These are phyloP conservation scores for Achroia grisella DNA, from an alignment of 1,140 invertebrate genomes.

Conservation along the genomic window DNA sequence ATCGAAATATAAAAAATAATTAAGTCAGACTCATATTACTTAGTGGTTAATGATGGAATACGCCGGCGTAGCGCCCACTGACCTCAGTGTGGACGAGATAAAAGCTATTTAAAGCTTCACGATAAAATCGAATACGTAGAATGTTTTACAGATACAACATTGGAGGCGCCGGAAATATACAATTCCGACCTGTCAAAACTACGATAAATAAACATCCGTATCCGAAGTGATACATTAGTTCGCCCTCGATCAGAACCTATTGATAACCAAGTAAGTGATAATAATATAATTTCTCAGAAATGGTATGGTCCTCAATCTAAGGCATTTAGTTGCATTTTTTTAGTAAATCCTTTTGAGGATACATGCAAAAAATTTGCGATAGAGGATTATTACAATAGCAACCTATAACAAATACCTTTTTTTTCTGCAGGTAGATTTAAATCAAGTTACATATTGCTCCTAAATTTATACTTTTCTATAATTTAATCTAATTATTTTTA, in stretches of 20 bases:
- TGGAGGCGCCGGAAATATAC: conserved; percentile 52
- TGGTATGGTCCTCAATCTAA: no score
- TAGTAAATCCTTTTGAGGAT: no score
- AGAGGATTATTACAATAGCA: no score
- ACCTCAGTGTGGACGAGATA: conserved; percentile 64
- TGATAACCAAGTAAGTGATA: not conserved
- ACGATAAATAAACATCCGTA: conserved; percentile 20
- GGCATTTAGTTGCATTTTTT: no score
- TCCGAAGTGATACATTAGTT: conserved; percentile 1
- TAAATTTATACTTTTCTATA: no score
- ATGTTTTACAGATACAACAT: conserved; percentile 54
- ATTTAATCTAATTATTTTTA: no score
- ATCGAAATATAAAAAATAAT: no score
- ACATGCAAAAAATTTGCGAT: no score
- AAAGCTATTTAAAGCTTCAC: conserved; percentile 60
- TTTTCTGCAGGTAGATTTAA: no score
- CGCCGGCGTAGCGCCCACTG: conserved; percentile 55
- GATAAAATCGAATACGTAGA: conserved; percentile 63
- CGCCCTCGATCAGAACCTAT: not conserved
- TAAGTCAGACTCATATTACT: no score
- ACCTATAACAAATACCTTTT: no score
- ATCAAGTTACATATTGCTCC: no score
- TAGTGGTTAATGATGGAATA: conserved; percentile 45
- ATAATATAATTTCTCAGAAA: not conserved
- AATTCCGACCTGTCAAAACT: conserved; percentile 22